phyloP scores from a whole-genome alignment of 2,797 vertebrate species.

The Sylvia borin region DNA sequence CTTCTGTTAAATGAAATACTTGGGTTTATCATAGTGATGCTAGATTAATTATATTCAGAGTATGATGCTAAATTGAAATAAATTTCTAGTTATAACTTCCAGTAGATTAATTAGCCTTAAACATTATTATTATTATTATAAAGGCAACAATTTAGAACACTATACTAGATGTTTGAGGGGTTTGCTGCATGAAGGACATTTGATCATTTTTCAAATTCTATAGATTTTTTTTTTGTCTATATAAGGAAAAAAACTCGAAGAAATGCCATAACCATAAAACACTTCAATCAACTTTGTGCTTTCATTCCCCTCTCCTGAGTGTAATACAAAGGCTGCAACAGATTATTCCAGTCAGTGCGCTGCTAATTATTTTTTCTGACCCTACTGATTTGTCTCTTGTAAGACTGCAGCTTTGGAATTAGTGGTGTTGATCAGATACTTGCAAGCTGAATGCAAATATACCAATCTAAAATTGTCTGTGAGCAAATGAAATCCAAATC shows the following conservation, averaged over 20 bases:
- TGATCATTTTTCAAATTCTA: background rate
- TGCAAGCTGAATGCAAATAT: background rate
- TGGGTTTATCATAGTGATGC: background rate
- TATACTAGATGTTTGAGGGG: background rate
- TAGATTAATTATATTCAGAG: background rate
- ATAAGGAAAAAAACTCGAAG: background rate
- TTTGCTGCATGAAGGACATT: background rate
- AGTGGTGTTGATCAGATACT: background rate
- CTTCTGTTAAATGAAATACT: background rate
- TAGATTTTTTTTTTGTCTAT: background rate
- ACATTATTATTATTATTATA: background rate
- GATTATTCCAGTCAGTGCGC: background rate
- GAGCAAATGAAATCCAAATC: background rate
- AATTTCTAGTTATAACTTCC: background rate
- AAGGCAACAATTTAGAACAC: background rate
- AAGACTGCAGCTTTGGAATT: background rate
- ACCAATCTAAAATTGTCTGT: background rate
- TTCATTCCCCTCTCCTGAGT: background rate
- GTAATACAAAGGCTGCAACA: background rate
- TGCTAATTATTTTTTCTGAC: slow-evolving; percentile 4
- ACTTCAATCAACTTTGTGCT: background rate
- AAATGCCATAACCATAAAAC: background rate
- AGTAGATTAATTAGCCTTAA: background rate
- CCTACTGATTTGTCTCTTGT: background rate
- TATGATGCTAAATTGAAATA: background rate